Base-by-base conservation (phyloP, 2,113 vertebrate species). In the Dissostichus mawsoni region DNA sequence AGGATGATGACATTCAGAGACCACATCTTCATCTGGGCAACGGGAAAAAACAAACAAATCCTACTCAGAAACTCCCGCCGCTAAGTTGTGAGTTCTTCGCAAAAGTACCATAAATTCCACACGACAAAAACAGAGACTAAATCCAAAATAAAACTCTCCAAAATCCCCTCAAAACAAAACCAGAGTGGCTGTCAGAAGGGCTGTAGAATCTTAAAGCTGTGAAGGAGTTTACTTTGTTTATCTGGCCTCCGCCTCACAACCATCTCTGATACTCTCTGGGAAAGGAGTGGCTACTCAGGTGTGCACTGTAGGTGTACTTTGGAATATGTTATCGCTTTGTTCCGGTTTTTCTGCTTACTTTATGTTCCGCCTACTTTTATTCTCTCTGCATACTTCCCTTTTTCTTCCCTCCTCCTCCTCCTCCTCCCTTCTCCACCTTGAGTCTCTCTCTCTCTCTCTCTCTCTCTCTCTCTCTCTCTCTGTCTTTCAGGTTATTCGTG, bases 221-320 rank as follows among this genome's bases (percentile, higher is more conserved):
- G 4, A 10, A 2, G 5, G 53, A 3, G 81, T 81, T 77, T 6
- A 58, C 1, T 48, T n/a, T 52, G 13, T 69, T 76, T 69, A 57
- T n/a, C 9, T 11, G 63, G 1, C 33, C 57, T 76, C 66, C 9
- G 3, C 16, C 69, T 47, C 17, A 23, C 51, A 69, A 74, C 23
- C 68, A 74, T 83, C 63, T 69, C 83, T 67, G 13, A 25, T 69
- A 67, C 11, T 2, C 58, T 16, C 73, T 81, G 80, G 18, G 69
- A 69, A 88, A 90, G 89, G 89, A 90, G 78, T 89, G 70, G 62
- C 75, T 61, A 11, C 76, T 81, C 90, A 93, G 93, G 93, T 95
- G 92, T 86, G 36, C 36, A 8, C 36, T 41, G 73, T 82, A 94
- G 84, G 89, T 94, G 94, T 83, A 94, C 94, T 94, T 95, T 94